Conservation (phyloP, 92 coral and sea anemone species). For the Parazoanthus swiftii region DNA sequence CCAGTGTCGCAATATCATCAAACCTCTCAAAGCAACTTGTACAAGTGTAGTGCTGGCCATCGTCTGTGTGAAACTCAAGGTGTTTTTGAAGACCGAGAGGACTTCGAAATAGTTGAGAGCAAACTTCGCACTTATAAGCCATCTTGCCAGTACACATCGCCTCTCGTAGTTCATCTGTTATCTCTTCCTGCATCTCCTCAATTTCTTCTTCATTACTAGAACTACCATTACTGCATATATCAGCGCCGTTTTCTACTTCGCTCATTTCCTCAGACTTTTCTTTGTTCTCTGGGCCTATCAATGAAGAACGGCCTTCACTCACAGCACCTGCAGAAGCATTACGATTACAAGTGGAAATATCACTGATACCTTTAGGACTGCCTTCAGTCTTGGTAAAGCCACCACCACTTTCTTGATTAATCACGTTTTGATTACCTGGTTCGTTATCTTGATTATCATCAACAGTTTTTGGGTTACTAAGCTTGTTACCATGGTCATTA, state of each 20-base stretch:
- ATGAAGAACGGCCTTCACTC: conserved; percentile 5
- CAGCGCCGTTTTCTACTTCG: background rate
- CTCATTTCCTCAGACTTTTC: background rate
- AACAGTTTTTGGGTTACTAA: background rate
- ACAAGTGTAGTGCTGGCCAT: conserved; percentile 85
- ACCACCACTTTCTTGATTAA: background rate
- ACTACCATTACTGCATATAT: background rate
- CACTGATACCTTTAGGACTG: background rate
- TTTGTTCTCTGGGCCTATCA: background rate
- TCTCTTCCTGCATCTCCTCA: conserved; percentile 13
- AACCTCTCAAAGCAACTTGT: conserved; percentile 85
- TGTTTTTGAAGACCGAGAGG: conserved; percentile 96
- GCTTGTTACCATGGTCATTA: background rate
- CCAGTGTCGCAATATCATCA: conserved; percentile 58
- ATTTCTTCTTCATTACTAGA: conserved; percentile 30
- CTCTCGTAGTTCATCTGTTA: conserved; percentile 48
- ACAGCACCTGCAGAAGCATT: background rate
- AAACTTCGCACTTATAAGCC: conserved; percentile 86
- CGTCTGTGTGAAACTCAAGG: conserved; percentile 90
- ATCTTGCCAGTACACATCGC: conserved; percentile 55
- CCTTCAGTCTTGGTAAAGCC: background rate
- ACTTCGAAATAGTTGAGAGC: conserved; percentile 90
- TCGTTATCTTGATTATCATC: background rate
- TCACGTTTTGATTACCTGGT: background rate
- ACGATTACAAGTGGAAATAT: background rate